Evolutionary conservation across 2,113 vertebrate species (phyloP).

Genomic region (Oenanthe melanoleuca): DNA sequence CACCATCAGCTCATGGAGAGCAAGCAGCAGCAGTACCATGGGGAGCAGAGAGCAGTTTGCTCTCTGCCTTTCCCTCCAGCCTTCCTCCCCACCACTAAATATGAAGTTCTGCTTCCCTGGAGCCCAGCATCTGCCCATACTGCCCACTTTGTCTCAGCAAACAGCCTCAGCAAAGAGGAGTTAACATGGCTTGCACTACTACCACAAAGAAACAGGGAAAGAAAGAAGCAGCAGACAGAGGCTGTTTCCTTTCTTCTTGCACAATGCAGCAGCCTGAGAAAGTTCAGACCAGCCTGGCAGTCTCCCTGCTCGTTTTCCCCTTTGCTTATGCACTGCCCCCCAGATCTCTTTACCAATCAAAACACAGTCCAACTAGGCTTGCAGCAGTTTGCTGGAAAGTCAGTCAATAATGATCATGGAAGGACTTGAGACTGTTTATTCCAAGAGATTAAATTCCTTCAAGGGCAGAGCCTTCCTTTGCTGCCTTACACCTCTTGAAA

Average conservation of each 20-base stretch:
- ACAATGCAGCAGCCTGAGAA: not conserved
- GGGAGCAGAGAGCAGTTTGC: not conserved
- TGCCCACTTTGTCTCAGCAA: not conserved
- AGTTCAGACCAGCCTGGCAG: not conserved
- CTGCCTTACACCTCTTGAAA: not conserved
- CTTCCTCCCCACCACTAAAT: not conserved
- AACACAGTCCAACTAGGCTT: not conserved
- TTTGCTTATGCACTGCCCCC: not conserved
- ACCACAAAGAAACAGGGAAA: not conserved
- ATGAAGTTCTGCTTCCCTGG: not conserved
- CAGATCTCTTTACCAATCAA: not conserved
- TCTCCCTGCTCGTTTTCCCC: not conserved
- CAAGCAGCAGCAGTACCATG: not conserved
- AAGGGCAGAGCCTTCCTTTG: not conserved
- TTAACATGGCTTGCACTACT: not conserved
- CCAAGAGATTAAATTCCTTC: slow-evolving; percentile 1
- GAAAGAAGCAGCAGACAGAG: not conserved
- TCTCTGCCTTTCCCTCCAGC: not conserved
- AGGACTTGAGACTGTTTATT: not conserved
- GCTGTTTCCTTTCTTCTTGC: not conserved
- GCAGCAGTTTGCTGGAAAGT: not conserved
- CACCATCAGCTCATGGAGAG: not conserved
- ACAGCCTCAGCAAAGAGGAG: not conserved
- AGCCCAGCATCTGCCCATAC: not conserved
- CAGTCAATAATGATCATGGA: not conserved